Base-by-base conservation (phyloP, 2,888 invertebrate genomes). In the Amphipyra tragopoginis region DNA sequence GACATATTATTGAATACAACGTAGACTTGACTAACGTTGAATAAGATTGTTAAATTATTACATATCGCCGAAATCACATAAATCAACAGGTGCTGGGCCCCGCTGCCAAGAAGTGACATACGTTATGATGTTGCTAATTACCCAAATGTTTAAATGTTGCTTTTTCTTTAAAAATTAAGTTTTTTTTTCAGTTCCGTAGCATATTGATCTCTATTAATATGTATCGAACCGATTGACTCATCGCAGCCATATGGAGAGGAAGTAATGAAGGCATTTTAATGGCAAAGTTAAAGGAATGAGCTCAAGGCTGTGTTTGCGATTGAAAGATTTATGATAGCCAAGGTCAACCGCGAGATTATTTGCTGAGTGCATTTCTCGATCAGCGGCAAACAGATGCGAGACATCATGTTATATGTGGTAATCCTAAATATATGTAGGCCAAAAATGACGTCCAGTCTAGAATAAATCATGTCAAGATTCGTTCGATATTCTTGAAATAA, bases 251-350 rank as follows among this genome's bases (percentile, higher is more conserved):
- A 86, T 86, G 84, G 77, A 86, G 77, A 86, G 88, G 88, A 89
- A 86, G 90, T 78, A 81, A 90, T 90, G 80, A 89, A 90, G 86
- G 75, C 79, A 84, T 86, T 86, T 90, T 88, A 88, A 86, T 86
- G 80, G 82, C 74, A 81, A 77, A 79, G 65, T 81, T 76, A 82
- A 85, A 84, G 81, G 86, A 89, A 84, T 77, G 73, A 79, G 89
- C 80, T 86, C 92, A 92, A 92, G 93, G 93, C 79, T 85, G 72
- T 56, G 73, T 77, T 74, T 72, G 78, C 66, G 76, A 84, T 80
- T 74, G 74, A 72, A 65, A 80, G 79, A 86, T 85, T 80, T 80
- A 86, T 81, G 77, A 72, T 69, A 77, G 61, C 71, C 81, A 88
- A 89, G 86, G 88, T 85, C 83, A 80, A 59, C 59, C 54, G 63